Evolutionary conservation across 2,113 vertebrate species (phyloP).

Genomic region (Ammodytes dubius): DNA sequence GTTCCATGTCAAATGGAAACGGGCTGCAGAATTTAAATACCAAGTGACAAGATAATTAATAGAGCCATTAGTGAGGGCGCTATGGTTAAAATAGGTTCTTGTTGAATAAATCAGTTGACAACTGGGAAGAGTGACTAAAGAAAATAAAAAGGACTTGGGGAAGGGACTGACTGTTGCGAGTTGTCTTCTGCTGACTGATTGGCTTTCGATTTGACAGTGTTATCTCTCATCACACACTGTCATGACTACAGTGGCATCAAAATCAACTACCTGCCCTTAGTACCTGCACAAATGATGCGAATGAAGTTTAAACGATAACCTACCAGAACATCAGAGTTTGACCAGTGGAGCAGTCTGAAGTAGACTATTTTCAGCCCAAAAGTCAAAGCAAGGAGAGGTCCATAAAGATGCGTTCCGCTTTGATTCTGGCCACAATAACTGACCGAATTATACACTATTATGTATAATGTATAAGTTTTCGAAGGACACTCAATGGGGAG

Average conservation of each 20-base stretch:
- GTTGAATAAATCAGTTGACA: conserved; percentile 68
- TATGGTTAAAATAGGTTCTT: conserved; percentile 43
- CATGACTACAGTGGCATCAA: conserved; percentile 26
- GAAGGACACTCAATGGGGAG: not conserved
- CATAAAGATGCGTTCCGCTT: no score
- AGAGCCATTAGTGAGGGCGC: conserved; percentile 63
- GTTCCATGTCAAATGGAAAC: conserved; percentile 55
- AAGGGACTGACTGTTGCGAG: conserved; percentile 47
- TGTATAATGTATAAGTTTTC: not conserved
- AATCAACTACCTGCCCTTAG: conserved; percentile 33
- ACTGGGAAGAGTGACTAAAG: conserved; percentile 48
- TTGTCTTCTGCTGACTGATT: conserved; percentile 63
- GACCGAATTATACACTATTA: not conserved
- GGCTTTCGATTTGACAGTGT: conserved; percentile 40
- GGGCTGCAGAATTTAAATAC: conserved; percentile 70
- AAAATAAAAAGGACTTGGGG: conserved; percentile 26
- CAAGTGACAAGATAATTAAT: conserved; percentile 63
- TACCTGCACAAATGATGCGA: conserved; percentile 27
- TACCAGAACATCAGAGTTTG: conserved; percentile 32
- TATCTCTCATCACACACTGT: conserved; percentile 58
- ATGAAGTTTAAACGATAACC: conserved; percentile 50
- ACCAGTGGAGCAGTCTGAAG: conserved; percentile 29
- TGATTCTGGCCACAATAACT: not conserved
- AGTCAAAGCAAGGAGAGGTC: conserved; percentile 17
- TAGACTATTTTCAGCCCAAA: not conserved